Evolutionary conservation across 2,113 vertebrate genomes (phyloP).

Genomic region (Pholis gunnellus): DNA sequence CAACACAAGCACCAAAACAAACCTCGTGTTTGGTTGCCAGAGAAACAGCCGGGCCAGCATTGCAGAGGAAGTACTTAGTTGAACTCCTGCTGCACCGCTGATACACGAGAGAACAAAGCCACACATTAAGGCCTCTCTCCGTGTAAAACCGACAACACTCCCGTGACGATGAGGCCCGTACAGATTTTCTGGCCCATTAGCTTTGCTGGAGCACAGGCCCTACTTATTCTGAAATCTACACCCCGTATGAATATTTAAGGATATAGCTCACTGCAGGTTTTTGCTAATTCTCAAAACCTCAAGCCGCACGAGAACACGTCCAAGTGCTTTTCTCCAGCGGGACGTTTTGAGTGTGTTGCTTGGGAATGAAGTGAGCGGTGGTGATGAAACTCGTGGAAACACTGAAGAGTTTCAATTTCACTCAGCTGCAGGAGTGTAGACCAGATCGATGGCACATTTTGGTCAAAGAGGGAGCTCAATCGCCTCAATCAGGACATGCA

Average conservation of each 20-base stretch:
- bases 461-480: slow-evolving; percentile 19
- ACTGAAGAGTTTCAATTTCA: slow-evolving; percentile 11
- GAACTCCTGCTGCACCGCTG: slow-evolving; percentile 64
- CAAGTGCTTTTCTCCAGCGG: slow-evolving; percentile 9
- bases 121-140: slow-evolving; percentile 59
- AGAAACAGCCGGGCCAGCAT: slow-evolving; percentile 63
- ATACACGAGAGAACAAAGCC: slow-evolving; percentile 66
- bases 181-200: slow-evolving; percentile 67
- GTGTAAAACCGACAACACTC: slow-evolving; percentile 47
- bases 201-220: slow-evolving; percentile 6
- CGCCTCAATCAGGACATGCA: neutral
- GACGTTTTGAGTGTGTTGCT: slow-evolving; percentile 1
- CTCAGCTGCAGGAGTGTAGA: slow-evolving; percentile 7
- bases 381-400: slow-evolving; percentile 64
- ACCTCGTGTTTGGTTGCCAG: slow-evolving; percentile 78
- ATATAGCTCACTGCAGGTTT: slow-evolving; percentile 36
- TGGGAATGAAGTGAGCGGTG: slow-evolving; percentile 34
- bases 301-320: neutral
- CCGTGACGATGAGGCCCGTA: slow-evolving; percentile 38
- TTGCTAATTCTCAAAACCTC: slow-evolving; percentile 50
- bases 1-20: slow-evolving; percentile 74
- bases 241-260: slow-evolving; percentile 57
- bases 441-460: slow-evolving; percentile 11
- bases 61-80: slow-evolving; percentile 66
- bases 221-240: slow-evolving; percentile 49